phyloP scores from a whole-genome alignment of 2,888 invertebrate species.

The Heliconius sara region DNA sequence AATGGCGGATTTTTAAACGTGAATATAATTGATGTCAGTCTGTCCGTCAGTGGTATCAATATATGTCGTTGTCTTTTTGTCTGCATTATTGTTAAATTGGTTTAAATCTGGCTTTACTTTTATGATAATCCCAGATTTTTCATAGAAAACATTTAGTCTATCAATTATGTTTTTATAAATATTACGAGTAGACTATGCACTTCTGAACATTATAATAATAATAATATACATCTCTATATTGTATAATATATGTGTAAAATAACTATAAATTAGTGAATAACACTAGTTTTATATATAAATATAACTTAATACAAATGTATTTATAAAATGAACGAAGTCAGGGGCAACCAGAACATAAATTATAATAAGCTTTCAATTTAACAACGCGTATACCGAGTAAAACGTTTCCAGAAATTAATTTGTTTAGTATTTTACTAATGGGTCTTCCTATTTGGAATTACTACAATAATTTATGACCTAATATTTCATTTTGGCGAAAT shows the following conservation, averaged over 20 bases:
- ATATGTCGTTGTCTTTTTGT: not conserved
- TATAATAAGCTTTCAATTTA: slow-evolving; percentile 26
- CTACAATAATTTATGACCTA: slow-evolving; percentile 40
- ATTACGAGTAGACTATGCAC: not conserved
- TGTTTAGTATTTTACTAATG: slow-evolving; percentile 44
- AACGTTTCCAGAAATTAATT: slow-evolving; percentile 43
- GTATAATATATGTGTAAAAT: not conserved
- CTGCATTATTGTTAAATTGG: not conserved
- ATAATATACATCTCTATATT: not conserved
- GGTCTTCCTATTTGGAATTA: slow-evolving; percentile 43
- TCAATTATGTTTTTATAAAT: not conserved
- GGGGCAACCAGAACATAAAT: slow-evolving; percentile 27
- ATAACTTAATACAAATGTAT: not conserved
- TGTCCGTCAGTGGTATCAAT: no score
- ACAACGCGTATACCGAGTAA: slow-evolving; percentile 17
- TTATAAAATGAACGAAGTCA: slow-evolving; percentile 15
- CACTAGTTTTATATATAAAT: not conserved
- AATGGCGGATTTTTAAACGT: not conserved
- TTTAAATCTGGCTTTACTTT: not conserved
- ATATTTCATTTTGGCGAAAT: slow-evolving; percentile 13
- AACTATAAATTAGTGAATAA: not conserved
- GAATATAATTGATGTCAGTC: not conserved
- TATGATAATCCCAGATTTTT: not conserved
- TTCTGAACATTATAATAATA: not conserved
- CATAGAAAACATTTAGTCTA: not conserved